phyloP scores from a whole-genome alignment of 2,888 invertebrate species.

The Scotopteryx bipunctaria region DNA sequence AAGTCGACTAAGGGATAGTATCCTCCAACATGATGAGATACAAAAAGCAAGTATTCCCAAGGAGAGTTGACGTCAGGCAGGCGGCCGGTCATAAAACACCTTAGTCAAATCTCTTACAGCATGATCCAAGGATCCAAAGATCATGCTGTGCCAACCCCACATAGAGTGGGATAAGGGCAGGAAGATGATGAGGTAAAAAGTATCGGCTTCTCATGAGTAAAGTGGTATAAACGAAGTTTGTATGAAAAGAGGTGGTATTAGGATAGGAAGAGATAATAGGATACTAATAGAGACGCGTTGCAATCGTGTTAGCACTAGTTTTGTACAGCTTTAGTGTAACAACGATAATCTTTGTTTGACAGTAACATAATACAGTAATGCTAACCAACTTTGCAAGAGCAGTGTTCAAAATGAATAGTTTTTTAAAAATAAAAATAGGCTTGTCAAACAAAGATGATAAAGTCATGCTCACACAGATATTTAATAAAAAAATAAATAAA shows the following conservation, averaged over 20 bases:
- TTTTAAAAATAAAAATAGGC: background rate
- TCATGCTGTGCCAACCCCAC: too few relatives aligned
- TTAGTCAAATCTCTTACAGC: too few relatives aligned
- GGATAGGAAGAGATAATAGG: slow-evolving; percentile 48
- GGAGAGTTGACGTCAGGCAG: too few relatives aligned
- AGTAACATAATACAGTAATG: background rate
- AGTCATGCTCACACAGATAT: slow-evolving; percentile 12
- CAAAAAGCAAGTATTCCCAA: too few relatives aligned
- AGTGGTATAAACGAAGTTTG: background rate
- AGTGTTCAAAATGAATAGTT: too few relatives aligned
- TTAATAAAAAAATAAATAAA: slow-evolving; percentile 1
- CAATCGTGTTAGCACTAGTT: slow-evolving; percentile 68
- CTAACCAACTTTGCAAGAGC: too few relatives aligned
- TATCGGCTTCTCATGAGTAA: background rate
- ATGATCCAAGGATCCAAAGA: too few relatives aligned
- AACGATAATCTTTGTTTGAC: slow-evolving; percentile 30
- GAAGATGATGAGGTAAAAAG: too few relatives aligned
- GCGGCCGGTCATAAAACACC: too few relatives aligned
- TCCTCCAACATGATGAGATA: too few relatives aligned
- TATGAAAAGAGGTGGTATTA: slow-evolving; percentile 10
- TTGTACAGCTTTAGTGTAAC: slow-evolving; percentile 54
- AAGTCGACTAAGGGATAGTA: too few relatives aligned
- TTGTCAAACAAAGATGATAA: slow-evolving; percentile 22
- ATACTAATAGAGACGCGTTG: slow-evolving; percentile 53
- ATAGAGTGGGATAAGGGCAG: too few relatives aligned